phyloP scores from a whole-genome alignment of 2,888 invertebrate species.

The Oscheius sp. region DNA sequence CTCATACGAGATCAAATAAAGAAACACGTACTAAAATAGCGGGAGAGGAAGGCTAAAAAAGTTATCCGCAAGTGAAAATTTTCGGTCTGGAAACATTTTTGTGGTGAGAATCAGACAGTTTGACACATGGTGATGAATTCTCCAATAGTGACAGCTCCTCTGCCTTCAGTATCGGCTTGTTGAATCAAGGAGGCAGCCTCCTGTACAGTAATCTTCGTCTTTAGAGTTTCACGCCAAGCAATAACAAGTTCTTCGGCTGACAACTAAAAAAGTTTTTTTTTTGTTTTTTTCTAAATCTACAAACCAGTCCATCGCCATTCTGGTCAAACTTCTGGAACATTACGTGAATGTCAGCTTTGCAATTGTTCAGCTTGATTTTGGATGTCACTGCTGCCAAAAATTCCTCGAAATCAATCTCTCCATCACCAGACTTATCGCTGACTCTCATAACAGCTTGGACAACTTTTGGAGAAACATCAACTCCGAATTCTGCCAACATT shows the following conservation, averaged over 20 bases:
- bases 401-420: conserved; percentile 60
- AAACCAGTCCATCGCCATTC: conserved; percentile 50
- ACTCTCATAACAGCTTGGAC: conserved; percentile 60
- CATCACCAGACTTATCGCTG: conserved; percentile 56
- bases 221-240: conserved; percentile 58
- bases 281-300: background rate
- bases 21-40: conserved; percentile 21
- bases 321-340: conserved; percentile 52
- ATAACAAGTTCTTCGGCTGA: conserved; percentile 57
- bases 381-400: conserved; percentile 56
- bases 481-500: conserved; percentile 56
- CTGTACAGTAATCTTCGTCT: conserved; percentile 52
- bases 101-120: conserved; percentile 44
- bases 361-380: conserved; percentile 54
- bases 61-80: conserved; percentile 10
- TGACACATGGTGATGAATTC: conserved; percentile 62
- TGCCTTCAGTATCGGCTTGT: conserved; percentile 51
- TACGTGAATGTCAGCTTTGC: conserved; percentile 53
- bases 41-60: conserved; percentile 1
- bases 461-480: conserved; percentile 60
- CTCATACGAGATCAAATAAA: conserved; percentile 8
- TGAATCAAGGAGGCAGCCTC: conserved; percentile 51
- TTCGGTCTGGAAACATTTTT: background rate
- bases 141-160: conserved; percentile 48
- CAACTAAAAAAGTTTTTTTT: conserved; percentile 37